Evolutionary conservation across 2,888 invertebrate genomes (phyloP).

Genomic region (Yponomeuta plumbellus): DNA sequence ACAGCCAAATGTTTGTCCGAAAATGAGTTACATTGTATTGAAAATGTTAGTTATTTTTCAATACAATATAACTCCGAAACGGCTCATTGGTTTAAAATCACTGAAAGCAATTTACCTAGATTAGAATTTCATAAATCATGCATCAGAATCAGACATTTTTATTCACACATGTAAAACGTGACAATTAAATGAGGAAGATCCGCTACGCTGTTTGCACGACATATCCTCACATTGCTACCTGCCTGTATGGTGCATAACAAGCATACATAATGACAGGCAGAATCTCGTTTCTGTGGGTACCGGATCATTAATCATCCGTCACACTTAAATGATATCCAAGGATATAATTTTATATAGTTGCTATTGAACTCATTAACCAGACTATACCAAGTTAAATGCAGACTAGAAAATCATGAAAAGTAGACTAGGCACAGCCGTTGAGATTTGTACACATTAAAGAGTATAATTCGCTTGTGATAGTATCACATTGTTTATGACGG

Average conservation of each 20-base stretch:
- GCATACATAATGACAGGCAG: background rate
- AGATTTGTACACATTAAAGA: background rate
- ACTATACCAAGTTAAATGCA: background rate
- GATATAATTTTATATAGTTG: too few species aligned
- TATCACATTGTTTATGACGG: constrained; percentile 3
- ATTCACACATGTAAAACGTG: background rate
- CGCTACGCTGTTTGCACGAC: constrained; percentile 5
- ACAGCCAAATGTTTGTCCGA: too few species aligned
- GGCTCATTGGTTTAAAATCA: too few species aligned
- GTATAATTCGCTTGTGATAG: background rate
- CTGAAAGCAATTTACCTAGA: background rate
- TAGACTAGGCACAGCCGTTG: background rate
- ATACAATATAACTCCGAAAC: too few species aligned
- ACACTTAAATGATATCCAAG: background rate
- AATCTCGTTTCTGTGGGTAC: background rate
- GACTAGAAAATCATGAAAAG: background rate
- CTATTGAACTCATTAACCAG: background rate
- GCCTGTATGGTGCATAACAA: background rate
- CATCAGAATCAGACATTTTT: background rate
- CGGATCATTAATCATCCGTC: background rate
- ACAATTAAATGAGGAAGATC: constrained; percentile 14
- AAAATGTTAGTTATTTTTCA: too few species aligned
- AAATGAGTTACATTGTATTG: too few species aligned
- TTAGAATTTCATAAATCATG: background rate
- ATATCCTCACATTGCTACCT: background rate